These are phyloP conservation scores for Botia kubotai DNA, from an alignment of 2,797 vertebrate species.

Conservation along the genomic window DNA sequence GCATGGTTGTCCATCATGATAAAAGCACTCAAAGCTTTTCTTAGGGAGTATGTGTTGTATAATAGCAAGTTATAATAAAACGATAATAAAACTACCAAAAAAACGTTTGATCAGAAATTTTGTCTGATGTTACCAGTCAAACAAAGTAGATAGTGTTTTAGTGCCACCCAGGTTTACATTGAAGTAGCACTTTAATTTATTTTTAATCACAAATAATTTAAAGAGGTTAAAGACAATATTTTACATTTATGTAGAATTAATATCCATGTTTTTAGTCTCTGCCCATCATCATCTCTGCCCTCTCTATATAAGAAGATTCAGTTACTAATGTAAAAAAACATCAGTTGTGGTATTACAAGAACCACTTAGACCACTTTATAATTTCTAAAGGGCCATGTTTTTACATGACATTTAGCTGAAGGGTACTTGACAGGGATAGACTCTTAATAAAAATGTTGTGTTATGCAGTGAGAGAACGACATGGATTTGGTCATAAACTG, in stretches of 20 bases:
- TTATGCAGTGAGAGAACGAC: slow-evolving; percentile 69
- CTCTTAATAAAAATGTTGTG: slow-evolving; percentile 75
- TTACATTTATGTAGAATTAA: slow-evolving; percentile 66
- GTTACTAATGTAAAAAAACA: slow-evolving; percentile 81
- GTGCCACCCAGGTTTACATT: slow-evolving; percentile 20
- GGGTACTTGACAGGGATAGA: slow-evolving; percentile 69
- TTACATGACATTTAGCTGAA: slow-evolving; percentile 65
- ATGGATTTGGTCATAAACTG: slow-evolving; percentile 72
- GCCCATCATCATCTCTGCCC: slow-evolving; percentile 38
- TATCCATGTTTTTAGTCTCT: slow-evolving; percentile 53
- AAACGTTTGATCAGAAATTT: not conserved
- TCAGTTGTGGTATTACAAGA: slow-evolving; percentile 74
- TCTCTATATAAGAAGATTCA: slow-evolving; percentile 67
- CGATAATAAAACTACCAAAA: too few species aligned
- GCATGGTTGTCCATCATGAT: too few species aligned
- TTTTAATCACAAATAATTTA: slow-evolving; percentile 67
- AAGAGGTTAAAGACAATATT: slow-evolving; percentile 69
- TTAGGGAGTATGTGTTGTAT: not conserved
- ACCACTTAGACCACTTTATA: slow-evolving; percentile 83
- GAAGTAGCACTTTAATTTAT: slow-evolving; percentile 56
- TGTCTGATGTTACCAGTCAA: not conserved
- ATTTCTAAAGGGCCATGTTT: slow-evolving; percentile 75
- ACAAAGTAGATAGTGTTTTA: not conserved
- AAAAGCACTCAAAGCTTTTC: too few species aligned
- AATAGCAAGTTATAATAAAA: too few species aligned